Conservation (phyloP, 2,797 vertebrate species). For the Ctenosaura bakeri region DNA sequence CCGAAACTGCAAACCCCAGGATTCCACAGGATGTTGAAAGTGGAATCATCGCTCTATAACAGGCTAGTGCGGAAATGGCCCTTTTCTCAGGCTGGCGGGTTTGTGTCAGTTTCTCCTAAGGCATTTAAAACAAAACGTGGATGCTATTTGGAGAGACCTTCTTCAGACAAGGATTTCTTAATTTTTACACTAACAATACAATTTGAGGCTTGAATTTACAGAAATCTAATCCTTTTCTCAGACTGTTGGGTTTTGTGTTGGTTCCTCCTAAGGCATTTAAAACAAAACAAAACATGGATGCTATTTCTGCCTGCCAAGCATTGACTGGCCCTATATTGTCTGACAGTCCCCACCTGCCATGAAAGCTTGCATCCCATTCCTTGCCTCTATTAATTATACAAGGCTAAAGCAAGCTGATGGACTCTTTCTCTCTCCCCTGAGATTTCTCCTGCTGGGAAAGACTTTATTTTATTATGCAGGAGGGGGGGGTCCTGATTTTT, state of each 20-base stretch:
- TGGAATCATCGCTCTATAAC: too few relatives aligned
- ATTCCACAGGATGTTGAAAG: too few relatives aligned
- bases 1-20: too few relatives aligned
- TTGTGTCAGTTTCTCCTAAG: too few relatives aligned
- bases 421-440: not conserved
- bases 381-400: not conserved
- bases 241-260: not conserved
- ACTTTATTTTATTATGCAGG: not conserved
- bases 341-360: not conserved
- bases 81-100: too few relatives aligned
- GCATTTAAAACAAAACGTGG: too few relatives aligned
- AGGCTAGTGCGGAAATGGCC: too few relatives aligned
- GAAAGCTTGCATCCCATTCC: not conserved
- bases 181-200: not conserved
- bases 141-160: too few relatives aligned
- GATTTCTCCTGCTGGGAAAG: not conserved
- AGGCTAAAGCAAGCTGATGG: not conserved
- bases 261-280: not conserved
- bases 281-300: not conserved
- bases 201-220: not conserved
- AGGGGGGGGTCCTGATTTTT: not conserved
- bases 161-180: too few relatives aligned
- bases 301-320: not conserved
- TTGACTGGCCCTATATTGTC: not conserved
- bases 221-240: not conserved